Percentiles rank a stretch among this genome's conserved stretches.
Evolutionary conservation across 2,888 invertebrate genomes (phyloP).

Genomic region (Himalopsyche japonica): DNA sequence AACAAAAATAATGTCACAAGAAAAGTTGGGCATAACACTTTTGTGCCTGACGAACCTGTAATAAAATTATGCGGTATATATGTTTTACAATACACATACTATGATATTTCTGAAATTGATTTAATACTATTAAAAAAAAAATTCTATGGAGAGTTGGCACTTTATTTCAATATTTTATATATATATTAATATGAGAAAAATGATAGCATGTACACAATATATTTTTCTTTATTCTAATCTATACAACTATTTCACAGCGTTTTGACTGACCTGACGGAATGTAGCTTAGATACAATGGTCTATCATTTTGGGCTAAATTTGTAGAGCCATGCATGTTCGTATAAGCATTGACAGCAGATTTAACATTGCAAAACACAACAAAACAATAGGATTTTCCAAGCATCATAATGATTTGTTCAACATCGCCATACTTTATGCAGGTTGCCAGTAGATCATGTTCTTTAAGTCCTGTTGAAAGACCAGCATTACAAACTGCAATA

Average conservation of each 20-base stretch:
- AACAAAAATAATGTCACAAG: too few relatives aligned
- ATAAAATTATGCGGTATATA: too few relatives aligned
- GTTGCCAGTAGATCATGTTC: slow-evolving; percentile 65
- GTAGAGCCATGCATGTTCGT: slow-evolving; percentile 63
- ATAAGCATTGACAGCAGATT: slow-evolving; percentile 62
- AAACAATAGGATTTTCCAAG: slow-evolving; percentile 84
- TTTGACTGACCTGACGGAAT: slow-evolving; percentile 61
- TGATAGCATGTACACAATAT: too few relatives aligned
- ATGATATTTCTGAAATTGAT: too few relatives aligned
- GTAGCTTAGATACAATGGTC: slow-evolving; percentile 69
- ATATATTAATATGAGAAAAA: too few relatives aligned
- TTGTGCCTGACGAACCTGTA: too few relatives aligned
- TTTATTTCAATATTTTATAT: too few relatives aligned
- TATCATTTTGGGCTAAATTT: slow-evolving; percentile 60
- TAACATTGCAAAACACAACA: slow-evolving; percentile 60
- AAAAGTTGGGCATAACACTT: too few relatives aligned
- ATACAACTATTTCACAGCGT: not conserved
- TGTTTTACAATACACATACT: too few relatives aligned
- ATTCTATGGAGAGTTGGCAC: too few relatives aligned
- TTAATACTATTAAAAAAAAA: too few relatives aligned
- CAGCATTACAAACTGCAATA: slow-evolving; percentile 82
- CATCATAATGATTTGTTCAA: slow-evolving; percentile 69
- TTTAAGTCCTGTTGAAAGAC: slow-evolving; percentile 77
- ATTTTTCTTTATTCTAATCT: too few relatives aligned
- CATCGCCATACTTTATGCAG: slow-evolving; percentile 56